These are phyloP conservation scores for Dendrolimus punctatus DNA, from an alignment of 1,140 invertebrate genomes.

Conservation along the genomic window DNA sequence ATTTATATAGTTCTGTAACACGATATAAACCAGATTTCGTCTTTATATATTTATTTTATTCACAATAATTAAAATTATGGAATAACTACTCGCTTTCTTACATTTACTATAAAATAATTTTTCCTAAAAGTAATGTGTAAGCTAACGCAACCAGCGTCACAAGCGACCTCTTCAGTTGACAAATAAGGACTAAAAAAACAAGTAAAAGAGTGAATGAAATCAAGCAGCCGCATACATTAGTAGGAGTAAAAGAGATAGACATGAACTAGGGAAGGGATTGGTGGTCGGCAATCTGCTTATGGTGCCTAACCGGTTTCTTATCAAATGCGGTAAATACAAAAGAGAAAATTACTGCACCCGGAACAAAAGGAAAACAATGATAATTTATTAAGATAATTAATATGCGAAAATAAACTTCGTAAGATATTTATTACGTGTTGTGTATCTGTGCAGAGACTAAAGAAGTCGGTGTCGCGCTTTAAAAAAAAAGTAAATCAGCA, in stretches of 20 bases:
- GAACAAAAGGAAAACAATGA: too few relatives aligned
- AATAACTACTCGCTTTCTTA: conserved; percentile 14
- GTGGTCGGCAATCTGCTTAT: not conserved
- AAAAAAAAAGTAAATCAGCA: too few relatives aligned
- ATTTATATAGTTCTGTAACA: conserved; percentile 4
- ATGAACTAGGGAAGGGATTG: conserved; percentile 26
- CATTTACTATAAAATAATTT: conserved; percentile 20
- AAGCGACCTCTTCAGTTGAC: conserved; percentile 36
- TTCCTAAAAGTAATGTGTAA: conserved; percentile 6
- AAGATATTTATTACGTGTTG: too few relatives aligned
- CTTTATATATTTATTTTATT: too few relatives aligned
- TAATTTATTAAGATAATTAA: too few relatives aligned
- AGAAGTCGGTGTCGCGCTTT: too few relatives aligned
- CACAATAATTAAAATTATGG: not conserved
- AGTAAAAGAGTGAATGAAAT: conserved; percentile 20
- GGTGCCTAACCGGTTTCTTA: conserved; percentile 45
- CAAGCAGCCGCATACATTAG: conserved; percentile 2
- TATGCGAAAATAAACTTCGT: too few relatives aligned
- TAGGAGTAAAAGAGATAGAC: conserved; percentile 25
- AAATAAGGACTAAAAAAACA: conserved; percentile 48
- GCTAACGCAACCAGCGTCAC: conserved; percentile 19
- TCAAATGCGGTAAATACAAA: conserved; percentile 21
- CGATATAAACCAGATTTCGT: too few relatives aligned
- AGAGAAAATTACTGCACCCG: not conserved
- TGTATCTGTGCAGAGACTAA: too few relatives aligned